Evolutionary conservation across 2,113 vertebrate genomes (phyloP), one percentile per base, ranked within the genome.

Genomic region (Zosterops lateralis): DNA sequence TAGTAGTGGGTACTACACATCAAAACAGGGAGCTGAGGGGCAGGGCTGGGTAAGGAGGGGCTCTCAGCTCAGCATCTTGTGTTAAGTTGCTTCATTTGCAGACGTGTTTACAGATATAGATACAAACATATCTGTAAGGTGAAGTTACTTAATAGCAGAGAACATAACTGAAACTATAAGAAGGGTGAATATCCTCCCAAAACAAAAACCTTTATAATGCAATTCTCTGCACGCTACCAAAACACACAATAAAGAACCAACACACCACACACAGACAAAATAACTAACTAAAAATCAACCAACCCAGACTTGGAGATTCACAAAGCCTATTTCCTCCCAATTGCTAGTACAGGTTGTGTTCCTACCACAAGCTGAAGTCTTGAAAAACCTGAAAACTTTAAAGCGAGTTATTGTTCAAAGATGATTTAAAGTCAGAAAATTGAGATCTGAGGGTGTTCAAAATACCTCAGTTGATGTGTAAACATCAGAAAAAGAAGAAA

Each of bases 401-500:
- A 88, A 85, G 48, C 17, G 50, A 70, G 31, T 64, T 18, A 74
- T 74, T 94, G 57, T 87, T 85, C 84, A 85, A 76, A 24, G 68
- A 71, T 71, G 17, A 83, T 64, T 80, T 85, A 36, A 90, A 87
- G 53, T 58, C 51, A 70, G 85, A 92, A 95, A 93, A 91, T 0
- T 60, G 68, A 93, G 75, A 83, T 83, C 24, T 64, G 10, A 90
- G 51, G 74, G 72, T 31, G 38, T 65, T 93, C 75, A 81, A 91
- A 95, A 94, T 88, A 93, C 76, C 48, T 85, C 44, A 74, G 57
- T 22, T 91, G 67, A 62, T 57, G 36, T 64, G 51, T 84, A 95
- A 95, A 94, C 79, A 95, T 7, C 47, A 92, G 38, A 68, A 89
- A 83, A 89, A 81, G 21, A 68, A 62, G n/a, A 84, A 88, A 95